Evolutionary conservation across 2,797 vertebrate species (phyloP).

Genomic region (Tragelaphus oryx): DNA sequence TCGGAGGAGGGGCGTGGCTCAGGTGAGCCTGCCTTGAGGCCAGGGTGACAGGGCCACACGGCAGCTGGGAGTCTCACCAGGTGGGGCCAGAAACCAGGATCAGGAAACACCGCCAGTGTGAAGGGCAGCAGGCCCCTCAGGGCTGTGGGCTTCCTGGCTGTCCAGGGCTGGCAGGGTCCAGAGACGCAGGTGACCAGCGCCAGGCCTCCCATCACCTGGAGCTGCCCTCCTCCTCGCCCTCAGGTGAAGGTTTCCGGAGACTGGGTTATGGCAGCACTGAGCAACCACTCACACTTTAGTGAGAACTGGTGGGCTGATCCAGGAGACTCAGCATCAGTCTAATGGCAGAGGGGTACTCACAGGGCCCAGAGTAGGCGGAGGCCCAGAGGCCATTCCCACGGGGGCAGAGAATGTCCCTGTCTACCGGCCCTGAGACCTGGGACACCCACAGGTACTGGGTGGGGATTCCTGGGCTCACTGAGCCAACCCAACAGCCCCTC

Average conservation of each 20-base stretch:
- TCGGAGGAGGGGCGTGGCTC: not conserved
- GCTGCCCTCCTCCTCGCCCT: not conserved
- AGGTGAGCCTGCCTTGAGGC: not conserved
- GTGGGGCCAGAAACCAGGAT: not conserved
- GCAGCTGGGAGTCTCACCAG: not conserved
- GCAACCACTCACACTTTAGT: not conserved
- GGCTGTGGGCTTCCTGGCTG: not conserved
- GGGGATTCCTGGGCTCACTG: not conserved
- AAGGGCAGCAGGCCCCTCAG: not conserved
- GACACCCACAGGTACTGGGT: not conserved
- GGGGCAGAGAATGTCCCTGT: not conserved
- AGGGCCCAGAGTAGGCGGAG: not conserved
- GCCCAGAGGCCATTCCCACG: not conserved
- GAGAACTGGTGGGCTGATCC: not conserved
- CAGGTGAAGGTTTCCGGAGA: not conserved
- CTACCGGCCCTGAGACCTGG: not conserved
- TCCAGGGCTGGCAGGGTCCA: not conserved
- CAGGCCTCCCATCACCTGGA: not conserved
- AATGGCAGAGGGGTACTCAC: not conserved
- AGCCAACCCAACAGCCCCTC: not conserved
- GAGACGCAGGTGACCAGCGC: too few species aligned
- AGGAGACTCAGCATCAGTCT: not conserved
- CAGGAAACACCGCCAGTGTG: not conserved
- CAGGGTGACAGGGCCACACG: fast-evolving
- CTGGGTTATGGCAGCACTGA: not conserved